Evolutionary conservation across 2,797 vertebrate genomes (phyloP), one percentile per base, ranked within the genome.

Genomic region (Epinephelus coioides): DNA sequence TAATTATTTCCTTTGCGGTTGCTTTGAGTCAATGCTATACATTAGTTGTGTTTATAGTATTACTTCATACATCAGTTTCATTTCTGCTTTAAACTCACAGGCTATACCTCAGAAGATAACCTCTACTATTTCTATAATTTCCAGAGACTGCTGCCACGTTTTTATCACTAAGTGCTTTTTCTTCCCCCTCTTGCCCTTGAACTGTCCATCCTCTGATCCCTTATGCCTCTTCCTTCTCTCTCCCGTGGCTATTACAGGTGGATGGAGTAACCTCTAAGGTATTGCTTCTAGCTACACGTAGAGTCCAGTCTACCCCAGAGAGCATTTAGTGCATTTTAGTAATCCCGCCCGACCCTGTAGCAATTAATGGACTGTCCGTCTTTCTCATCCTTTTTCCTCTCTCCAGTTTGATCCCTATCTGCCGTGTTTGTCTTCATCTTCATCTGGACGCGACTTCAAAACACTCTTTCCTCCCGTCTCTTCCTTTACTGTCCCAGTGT

Each of bases 251-350:
- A 59, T 92, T 93, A 73, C 93, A 95, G 93, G 93, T 92, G 92
- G 94, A 94, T 57, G 90, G 91, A 91, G 79, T 93, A 84, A 91
- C 82, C 87, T 79, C 78, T 73, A 91, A 95, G 94, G 94, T 95
- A 95, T 83, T 93, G 92, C 92, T 92, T 94, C 79, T 91, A 91
- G 92, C 75, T 94, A 77, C 70, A 78, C 57, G 54, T 86, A 91
- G 84, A 91, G 50, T 75, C 21, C 76, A 72, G 53, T 84, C 68
- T 74, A 18, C 68, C 77, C 74, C 73, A 74, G 68, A 86, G 67
- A 88, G 72, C 64, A 59, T 78, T 78, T 87, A 86, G 86, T 90
- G 83, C 85, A 79, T 84, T 87, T 69, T 90, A 92, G 81, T 69
- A 15, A 54, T 65, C 89, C 79, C 11, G 12, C 65, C 65, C 61